phyloP scores from a whole-genome alignment of 2,797 vertebrate species.

The Podargus strigoides region DNA sequence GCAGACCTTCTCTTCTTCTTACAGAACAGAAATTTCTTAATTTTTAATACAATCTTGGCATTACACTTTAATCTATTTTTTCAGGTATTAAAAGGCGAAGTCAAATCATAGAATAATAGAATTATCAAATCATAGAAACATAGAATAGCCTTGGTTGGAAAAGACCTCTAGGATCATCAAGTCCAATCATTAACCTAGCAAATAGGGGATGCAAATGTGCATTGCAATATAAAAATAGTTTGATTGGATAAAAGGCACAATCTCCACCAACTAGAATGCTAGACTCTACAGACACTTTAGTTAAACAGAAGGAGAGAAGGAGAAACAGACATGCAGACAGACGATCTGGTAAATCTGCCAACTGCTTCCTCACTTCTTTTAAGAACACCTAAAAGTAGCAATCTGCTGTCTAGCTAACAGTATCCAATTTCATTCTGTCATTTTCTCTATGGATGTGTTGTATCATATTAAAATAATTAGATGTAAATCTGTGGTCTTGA shows the following conservation, averaged over 20 bases:
- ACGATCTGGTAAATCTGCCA: conserved; percentile 15
- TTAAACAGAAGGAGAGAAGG: background rate
- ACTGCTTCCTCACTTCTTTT: conserved; percentile 28
- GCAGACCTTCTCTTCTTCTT: background rate
- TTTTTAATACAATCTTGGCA: background rate
- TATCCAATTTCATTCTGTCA: background rate
- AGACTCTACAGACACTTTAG: background rate
- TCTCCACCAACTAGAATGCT: background rate
- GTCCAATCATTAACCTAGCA: no score
- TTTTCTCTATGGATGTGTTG: background rate
- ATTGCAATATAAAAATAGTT: background rate
- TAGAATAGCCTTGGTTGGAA: no score
- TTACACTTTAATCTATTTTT: background rate
- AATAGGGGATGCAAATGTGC: background rate
- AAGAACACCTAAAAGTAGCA: conserved; percentile 41
- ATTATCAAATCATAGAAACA: no score
- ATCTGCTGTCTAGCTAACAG: conserved; percentile 20
- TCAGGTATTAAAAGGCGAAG: no score
- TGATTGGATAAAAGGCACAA: background rate
- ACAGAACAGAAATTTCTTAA: background rate
- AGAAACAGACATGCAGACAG: conserved; percentile 37
- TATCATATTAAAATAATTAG: background rate
- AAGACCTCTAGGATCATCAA: no score
- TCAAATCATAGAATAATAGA: no score
- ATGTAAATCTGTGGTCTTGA: background rate